Evolutionary conservation across 1,140 invertebrate species (phyloP), one percentile per base, ranked within the genome.

Genomic region (Trachelipus rathkii): DNA sequence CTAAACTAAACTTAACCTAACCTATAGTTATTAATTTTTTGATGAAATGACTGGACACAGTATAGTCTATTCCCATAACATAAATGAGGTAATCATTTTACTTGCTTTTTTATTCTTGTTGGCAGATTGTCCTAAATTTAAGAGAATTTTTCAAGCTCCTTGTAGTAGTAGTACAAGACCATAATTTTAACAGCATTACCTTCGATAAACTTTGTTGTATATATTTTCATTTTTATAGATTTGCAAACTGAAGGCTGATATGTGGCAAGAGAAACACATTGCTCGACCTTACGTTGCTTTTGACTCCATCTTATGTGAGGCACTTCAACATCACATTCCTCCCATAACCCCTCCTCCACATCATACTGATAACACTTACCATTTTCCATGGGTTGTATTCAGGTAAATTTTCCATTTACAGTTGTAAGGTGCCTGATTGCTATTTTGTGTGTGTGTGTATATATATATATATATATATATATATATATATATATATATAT

Each of bases 191-290:
- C 6, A 33, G 2, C 33, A 33, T 33, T 3, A 44, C 0, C 44
- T 44, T 0, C 13, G 44, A 11, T 21, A 23, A 19, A 15, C 23
- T 23, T 23, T n/a, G 19, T 71, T 23, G 13, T 15, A n/a, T 23
- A 23, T 1, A 23, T 71, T 71, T 8, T n/a, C 13, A n/a, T 21
- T 15, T 21, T 71, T 21, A 0, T 60, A 78, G 75, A 91, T 97
- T 45, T 89, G 92, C 77, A 97, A 98, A 83, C 85, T 99, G 15
- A 89, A 92, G 53, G 91, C 93, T 82, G 95, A 97, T 83, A 96
- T 96, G 84, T 99, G 97, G 97, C 91, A 92, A 45, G 97, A 99
- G 84, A 96, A 96, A 83, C 96, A 98, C 84, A 97, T 99, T 84
- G 89, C 92, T 4, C 88, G 97, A 44, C 96, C 96, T 0, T 99